Conservation (phyloP, 2,888 invertebrate species). For the Drosophila subquinaria region DNA sequence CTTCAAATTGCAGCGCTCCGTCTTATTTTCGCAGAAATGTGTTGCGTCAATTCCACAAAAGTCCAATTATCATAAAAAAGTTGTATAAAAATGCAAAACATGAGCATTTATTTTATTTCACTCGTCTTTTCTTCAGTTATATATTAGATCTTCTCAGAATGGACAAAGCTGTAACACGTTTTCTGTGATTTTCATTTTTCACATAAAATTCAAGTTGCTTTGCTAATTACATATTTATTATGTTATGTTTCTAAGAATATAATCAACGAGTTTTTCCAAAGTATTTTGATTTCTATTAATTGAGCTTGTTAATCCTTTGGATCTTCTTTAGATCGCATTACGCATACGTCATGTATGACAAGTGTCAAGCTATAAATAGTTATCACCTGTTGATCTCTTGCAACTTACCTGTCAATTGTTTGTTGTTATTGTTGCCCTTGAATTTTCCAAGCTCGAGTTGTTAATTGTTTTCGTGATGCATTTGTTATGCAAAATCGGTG, state of each 20-base stretch:
- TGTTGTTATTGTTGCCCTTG: conserved; percentile 27
- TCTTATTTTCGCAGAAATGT: not conserved
- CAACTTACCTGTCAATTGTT: conserved; percentile 27
- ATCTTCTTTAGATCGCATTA: conserved; percentile 23
- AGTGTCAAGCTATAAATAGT: conserved; percentile 16
- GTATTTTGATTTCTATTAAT: not conserved
- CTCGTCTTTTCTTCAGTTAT: not conserved
- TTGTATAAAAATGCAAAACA: not conserved
- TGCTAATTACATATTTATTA: not conserved
- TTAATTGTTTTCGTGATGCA: conserved; percentile 36
- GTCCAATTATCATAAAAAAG: not conserved
- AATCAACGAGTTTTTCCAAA: not conserved
- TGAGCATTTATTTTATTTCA: not conserved
- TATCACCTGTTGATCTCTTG: conserved; percentile 21
- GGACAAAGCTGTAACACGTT: not conserved
- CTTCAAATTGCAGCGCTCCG: not conserved
- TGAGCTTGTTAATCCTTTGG: not conserved
- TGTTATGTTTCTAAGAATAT: not conserved
- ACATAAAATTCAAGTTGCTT: not conserved
- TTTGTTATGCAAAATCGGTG: conserved; percentile 23
- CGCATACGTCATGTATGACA: conserved; percentile 59
- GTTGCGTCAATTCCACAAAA: not conserved
- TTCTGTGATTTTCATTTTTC: not conserved
- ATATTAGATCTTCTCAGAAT: not conserved
- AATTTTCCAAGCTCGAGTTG: conserved; percentile 28